These are phyloP conservation scores for Litoditis marina DNA, from an alignment of 2,888 invertebrate species.

Conservation along the genomic window DNA sequence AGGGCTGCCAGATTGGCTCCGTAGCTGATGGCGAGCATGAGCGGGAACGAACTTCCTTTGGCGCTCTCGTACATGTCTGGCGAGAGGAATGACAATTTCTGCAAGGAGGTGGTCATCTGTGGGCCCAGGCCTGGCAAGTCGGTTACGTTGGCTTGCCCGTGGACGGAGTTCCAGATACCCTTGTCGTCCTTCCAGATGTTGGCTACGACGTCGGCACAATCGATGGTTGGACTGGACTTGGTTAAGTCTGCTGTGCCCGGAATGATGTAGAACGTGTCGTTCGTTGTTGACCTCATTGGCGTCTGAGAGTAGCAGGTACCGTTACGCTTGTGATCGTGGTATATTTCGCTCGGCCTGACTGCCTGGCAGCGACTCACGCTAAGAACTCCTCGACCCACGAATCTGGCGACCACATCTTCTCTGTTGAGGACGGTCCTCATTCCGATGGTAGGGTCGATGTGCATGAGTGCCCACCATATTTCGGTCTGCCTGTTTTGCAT, in stretches of 20 bases:
- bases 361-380: neutral
- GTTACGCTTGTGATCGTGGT: neutral
- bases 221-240: neutral
- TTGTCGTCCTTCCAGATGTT: neutral
- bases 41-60: neutral
- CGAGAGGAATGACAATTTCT: neutral
- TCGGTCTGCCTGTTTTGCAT: neutral
- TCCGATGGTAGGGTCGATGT: neutral
- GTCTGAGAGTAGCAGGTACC: neutral
- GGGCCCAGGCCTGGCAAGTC: neutral
- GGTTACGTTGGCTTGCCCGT: neutral
- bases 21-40: neutral
- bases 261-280: neutral
- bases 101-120: slow-evolving; percentile 7
- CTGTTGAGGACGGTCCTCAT: neutral
- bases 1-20: neutral
- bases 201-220: neutral
- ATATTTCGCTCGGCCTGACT: neutral
- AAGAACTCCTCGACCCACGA: neutral
- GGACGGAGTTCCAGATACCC: neutral
- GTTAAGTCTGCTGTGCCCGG: neutral
- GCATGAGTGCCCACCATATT: neutral
- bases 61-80: neutral
- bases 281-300: neutral
- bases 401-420: neutral